Evolutionary conservation across 2,113 vertebrate genomes (phyloP).

Genomic region (Shinisaurus crocodilurus): DNA sequence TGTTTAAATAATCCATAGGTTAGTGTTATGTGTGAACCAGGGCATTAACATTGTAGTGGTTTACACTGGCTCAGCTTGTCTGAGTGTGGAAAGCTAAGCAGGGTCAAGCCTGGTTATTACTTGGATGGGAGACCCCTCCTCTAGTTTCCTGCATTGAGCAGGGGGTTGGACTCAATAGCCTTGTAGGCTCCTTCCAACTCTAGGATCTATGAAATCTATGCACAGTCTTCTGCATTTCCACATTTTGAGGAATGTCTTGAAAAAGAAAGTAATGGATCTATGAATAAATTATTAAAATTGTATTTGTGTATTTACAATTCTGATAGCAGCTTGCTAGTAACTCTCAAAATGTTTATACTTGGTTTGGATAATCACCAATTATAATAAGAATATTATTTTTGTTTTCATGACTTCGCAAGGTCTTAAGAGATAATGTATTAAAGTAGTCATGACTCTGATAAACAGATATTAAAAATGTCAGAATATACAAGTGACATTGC

Average conservation of each 20-base stretch:
- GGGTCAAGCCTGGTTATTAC: too few relatives aligned
- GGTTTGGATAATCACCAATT: neutral
- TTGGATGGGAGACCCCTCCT: too few relatives aligned
- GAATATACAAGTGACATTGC: slow-evolving; percentile 13
- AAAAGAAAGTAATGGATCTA: neutral
- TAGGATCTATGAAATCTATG: too few relatives aligned
- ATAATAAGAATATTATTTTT: neutral
- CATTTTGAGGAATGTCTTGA: neutral
- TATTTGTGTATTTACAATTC: neutral
- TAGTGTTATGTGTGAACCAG: neutral
- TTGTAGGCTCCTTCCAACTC: too few relatives aligned
- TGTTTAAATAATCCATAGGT: too few relatives aligned
- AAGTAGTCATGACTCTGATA: fast-evolving
- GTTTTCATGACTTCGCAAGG: neutral
- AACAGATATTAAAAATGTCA: slow-evolving; percentile 12
- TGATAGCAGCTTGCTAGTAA: neutral
- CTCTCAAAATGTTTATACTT: neutral
- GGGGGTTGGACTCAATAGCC: too few relatives aligned
- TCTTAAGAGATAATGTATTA: neutral
- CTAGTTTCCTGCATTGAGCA: too few relatives aligned
- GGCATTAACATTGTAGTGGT: neutral
- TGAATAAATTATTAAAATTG: neutral
- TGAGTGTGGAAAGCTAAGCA: too few relatives aligned
- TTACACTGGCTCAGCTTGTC: too few relatives aligned
- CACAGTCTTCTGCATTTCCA: neutral